Base-by-base conservation (phyloP, 2,113 vertebrate species). In the Mixornis gularis region DNA sequence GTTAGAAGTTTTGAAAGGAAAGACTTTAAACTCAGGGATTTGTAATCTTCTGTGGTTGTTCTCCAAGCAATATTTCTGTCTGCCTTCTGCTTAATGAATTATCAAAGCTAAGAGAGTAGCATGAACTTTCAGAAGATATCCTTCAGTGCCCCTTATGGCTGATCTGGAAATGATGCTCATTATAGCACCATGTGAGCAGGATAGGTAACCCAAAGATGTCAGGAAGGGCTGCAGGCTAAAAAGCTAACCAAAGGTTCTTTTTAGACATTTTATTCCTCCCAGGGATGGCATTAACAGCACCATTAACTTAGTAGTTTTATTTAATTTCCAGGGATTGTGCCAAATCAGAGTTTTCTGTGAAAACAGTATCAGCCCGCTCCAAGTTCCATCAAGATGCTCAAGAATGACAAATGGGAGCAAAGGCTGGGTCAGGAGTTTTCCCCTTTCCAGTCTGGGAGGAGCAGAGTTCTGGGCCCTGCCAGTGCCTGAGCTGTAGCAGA, bases 81-180 rank as follows among this genome's bases (percentile, higher is more conserved):
- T 90, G 66, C 60, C 34, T 90, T 62, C 64, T 81, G 48, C 76
- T 80, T 74, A 94, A 88, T 88, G 90, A 91, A 92, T 95, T 90
- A 93, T 69, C 71, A 88, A 68, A 93, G 76, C 90, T 91, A 44
- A 90, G 82, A 79, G 71, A 83, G 85, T 30, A 66, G 72, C 40
- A 14, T 85, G 90, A 93, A 88, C 95, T 95, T 94, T 87, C 59
- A 48, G 82, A 73, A 90, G 82, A 86, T 59, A 72, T 85, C 88
- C 93, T 91, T 70, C 81, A 91, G 71, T 95, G 85, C 76, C 85
- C 87, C 94, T 93, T 79, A 92, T 36, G 85, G 88, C 88, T 90
- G 85, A 60, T 85, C 71, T 88, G 90, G 88, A 92, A 87, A 91
- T 69, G 64, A 83, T 80, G 79, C 88, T 95, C 76, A 88, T 94